Base-by-base conservation (phyloP, 2,888 invertebrate genomes). In the Epicampocera succincta region DNA sequence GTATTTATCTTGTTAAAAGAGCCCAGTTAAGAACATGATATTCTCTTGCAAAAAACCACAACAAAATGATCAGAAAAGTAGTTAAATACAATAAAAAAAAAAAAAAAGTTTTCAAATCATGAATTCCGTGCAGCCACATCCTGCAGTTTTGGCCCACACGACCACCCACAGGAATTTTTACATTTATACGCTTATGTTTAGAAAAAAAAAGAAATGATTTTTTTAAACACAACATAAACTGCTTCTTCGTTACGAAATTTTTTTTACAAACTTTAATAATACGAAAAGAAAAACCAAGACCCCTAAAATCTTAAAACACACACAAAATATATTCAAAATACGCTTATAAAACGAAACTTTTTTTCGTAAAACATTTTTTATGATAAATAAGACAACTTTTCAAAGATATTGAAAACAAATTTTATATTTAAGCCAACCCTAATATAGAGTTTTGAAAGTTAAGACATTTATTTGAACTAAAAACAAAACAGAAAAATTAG, bases 281-380 rank as follows among this genome's bases (percentile, higher is more conserved):
- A 58, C 11, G n/a, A 17, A 63, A 44, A 17, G 13, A 56, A 66
- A 50, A 81, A 21, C n/a, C 15, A 63, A 68, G 12, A 33, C 61
- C 68, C 56, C 60, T 42, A 74, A 74, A 75, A 58, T 71, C 74
- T 75, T 78, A 25, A 52, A 71, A 77, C 3, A 33, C 33, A 33
- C 33, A 33, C 25, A 40, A 61, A 46, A 54, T 60, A 50, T 66
- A 68, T 77, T 82, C 74, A 46, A 77, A 82, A 65, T 82, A 82
- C 82, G 82, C 82, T 82, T 82, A 82, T 54, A 78, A 78, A 60
- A 82, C 82, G 82, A 78, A 78, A 82, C 74, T 82, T 78, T 77
- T 78, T 82, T 82, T 78, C 78, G 82, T 82, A 60, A 74, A 15
- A 74, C 73, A 82, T 74, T 71, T 78, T 78, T 77, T 78, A 69